These are phyloP conservation scores for Pinna nobilis DNA, from an alignment of 1,140 invertebrate species.

Conservation along the genomic window DNA sequence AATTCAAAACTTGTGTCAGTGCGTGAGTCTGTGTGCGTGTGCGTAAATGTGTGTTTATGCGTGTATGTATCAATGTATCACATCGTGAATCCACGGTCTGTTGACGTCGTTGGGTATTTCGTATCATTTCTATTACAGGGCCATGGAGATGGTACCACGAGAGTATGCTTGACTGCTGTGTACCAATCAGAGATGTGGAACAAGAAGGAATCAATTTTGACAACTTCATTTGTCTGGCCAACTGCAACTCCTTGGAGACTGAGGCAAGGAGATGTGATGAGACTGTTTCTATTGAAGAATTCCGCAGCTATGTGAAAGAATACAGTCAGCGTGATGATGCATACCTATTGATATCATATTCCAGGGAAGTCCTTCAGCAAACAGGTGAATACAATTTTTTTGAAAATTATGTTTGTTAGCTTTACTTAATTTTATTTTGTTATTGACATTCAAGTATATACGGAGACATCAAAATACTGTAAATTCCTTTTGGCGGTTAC, in stretches of 20 bases:
- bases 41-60: too few relatives aligned
- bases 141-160: constrained; percentile 75
- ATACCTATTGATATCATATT: constrained; percentile 69
- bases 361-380: constrained; percentile 64
- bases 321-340: constrained; percentile 52
- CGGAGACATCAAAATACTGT: too few relatives aligned
- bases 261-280: constrained; percentile 21
- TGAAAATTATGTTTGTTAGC: too few relatives aligned
- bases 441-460: too few relatives aligned
- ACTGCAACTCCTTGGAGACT: constrained; percentile 60
- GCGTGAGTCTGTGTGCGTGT: too few relatives aligned
- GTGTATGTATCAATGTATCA: too few relatives aligned
- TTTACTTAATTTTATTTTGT: too few relatives aligned
- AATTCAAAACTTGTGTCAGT: too few relatives aligned
- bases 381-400: too few relatives aligned
- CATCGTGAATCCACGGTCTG: too few relatives aligned
- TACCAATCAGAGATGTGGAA: constrained; percentile 57
- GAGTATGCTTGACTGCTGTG: constrained; percentile 73
- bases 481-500: too few relatives aligned
- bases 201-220: constrained; percentile 66
- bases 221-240: constrained; percentile 69
- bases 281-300: constrained; percentile 31
- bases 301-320: constrained; percentile 50
- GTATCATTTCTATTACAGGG: constrained; percentile 41
- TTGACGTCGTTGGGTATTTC: too few relatives aligned